phyloP scores from a whole-genome alignment of 1,140 invertebrate genomes.

The Drosophila nannoptera region DNA sequence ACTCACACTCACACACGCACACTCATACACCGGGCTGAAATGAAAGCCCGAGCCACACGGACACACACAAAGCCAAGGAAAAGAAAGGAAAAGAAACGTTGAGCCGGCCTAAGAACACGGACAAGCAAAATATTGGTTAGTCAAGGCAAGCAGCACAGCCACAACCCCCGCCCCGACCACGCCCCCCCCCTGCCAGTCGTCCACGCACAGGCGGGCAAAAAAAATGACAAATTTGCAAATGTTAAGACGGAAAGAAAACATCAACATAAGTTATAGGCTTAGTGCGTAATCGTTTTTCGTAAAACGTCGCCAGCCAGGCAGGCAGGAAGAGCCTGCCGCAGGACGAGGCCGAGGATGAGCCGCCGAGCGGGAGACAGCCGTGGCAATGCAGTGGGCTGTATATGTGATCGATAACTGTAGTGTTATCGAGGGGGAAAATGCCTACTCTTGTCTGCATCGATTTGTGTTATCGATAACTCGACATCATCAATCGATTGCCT shows the following conservation, averaged over 20 bases:
- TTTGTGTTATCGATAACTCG: slow-evolving; percentile 1
- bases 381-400: too few species aligned
- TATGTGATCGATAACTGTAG: neutral
- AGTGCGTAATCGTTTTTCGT: slow-evolving; percentile 76
- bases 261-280: slow-evolving; percentile 77
- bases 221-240: slow-evolving; percentile 77
- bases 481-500: neutral
- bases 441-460: neutral
- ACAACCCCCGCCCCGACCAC: neutral
- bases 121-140: slow-evolving; percentile 70
- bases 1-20: slow-evolving; percentile 25
- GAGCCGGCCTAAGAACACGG: slow-evolving; percentile 55
- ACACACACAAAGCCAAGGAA: slow-evolving; percentile 23
- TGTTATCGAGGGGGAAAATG: too few species aligned
- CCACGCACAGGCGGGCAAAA: slow-evolving; percentile 11
- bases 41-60: neutral
- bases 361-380: too few species aligned
- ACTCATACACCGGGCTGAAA: slow-evolving; percentile 9
- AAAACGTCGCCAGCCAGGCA: slow-evolving; percentile 45
- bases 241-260: slow-evolving; percentile 77
- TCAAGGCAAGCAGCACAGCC: slow-evolving; percentile 40
- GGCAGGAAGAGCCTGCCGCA: slow-evolving; percentile 30
- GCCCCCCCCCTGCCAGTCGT: too few species aligned
- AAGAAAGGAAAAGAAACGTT: slow-evolving; percentile 37
- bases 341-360: slow-evolving; percentile 1